phyloP scores from a whole-genome alignment of 2,888 invertebrate species.

The Agrotis ipsilon region DNA sequence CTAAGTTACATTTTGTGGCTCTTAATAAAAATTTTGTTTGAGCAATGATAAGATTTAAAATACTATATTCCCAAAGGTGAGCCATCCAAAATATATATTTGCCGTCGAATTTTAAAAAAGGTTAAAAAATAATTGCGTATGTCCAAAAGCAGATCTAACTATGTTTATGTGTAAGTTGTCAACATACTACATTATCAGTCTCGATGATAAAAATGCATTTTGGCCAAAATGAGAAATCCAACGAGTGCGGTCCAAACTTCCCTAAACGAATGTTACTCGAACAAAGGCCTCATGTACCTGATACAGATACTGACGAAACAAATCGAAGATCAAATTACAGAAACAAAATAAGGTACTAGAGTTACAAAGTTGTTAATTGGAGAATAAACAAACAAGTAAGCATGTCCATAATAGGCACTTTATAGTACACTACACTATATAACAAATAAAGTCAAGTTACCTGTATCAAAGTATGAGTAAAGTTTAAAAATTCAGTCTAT shows the following conservation, averaged over 20 bases:
- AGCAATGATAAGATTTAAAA: constrained; percentile 87
- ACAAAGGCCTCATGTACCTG: constrained; percentile 79
- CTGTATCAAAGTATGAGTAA: constrained; percentile 88
- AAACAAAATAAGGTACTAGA: constrained; percentile 51
- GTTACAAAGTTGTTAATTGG: constrained; percentile 31
- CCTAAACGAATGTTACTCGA: constrained; percentile 72
- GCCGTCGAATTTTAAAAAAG: constrained; percentile 84
- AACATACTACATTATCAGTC: constrained; percentile 90
- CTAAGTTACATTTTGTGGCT: constrained; percentile 85
- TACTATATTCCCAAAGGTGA: constrained; percentile 88
- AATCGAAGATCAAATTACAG: constrained; percentile 41
- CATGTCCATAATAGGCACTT: constrained; percentile 75
- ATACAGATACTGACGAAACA: constrained; percentile 81
- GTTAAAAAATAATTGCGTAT: constrained; percentile 86
- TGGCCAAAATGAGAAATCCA: constrained; percentile 89
- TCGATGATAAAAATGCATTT: constrained; percentile 89
- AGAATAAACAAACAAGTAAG: constrained; percentile 53
- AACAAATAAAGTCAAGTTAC: constrained; percentile 83
- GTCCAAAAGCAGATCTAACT: constrained; percentile 88
- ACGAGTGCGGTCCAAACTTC: constrained; percentile 78
- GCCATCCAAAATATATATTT: constrained; percentile 89
- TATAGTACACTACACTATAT: constrained; percentile 72
- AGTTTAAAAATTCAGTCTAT: constrained; percentile 88
- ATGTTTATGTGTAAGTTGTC: constrained; percentile 84
- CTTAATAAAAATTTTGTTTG: constrained; percentile 88